These are phyloP conservation scores for Genyomyrus donnyi DNA, from an alignment of 2,113 vertebrate genomes.

Conservation along the genomic window DNA sequence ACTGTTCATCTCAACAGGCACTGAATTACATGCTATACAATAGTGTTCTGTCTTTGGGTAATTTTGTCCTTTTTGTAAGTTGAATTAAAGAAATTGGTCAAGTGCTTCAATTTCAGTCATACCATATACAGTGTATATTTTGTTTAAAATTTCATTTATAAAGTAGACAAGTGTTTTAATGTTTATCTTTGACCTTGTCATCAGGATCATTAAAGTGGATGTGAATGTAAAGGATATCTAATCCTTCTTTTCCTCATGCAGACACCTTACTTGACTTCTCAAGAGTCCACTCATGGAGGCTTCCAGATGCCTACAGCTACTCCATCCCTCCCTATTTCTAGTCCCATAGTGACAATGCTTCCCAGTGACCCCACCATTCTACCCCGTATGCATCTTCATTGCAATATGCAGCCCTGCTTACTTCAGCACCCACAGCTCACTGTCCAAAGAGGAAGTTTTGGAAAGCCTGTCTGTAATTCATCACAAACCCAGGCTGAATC, in stretches of 20 bases:
- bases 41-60: background rate
- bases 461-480: slow-evolving; percentile 18
- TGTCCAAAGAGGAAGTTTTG: slow-evolving; percentile 16
- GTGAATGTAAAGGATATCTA: background rate
- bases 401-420: slow-evolving; percentile 49
- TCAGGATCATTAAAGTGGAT: background rate
- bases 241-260: slow-evolving; percentile 8
- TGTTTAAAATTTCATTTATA: background rate
- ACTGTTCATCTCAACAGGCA: background rate
- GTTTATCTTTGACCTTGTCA: background rate
- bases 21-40: background rate
- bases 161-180: background rate
- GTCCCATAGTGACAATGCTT: slow-evolving; percentile 33
- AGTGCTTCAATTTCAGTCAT: background rate
- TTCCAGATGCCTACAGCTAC: slow-evolving; percentile 16
- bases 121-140: background rate
- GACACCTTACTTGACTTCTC: slow-evolving; percentile 21
- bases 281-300: slow-evolving; percentile 11
- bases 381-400: slow-evolving; percentile 52
- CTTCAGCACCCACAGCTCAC: slow-evolving; percentile 13
- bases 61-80: background rate
- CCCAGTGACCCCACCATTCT: slow-evolving; percentile 36
- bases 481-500: background rate
- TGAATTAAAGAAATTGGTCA: background rate
- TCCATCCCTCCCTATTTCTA: slow-evolving; percentile 33